Percentiles rank a stretch among this genome's conserved stretches.
Conservation (phyloP, 2,888 invertebrate genomes). For the Chrysodeixis includens region DNA sequence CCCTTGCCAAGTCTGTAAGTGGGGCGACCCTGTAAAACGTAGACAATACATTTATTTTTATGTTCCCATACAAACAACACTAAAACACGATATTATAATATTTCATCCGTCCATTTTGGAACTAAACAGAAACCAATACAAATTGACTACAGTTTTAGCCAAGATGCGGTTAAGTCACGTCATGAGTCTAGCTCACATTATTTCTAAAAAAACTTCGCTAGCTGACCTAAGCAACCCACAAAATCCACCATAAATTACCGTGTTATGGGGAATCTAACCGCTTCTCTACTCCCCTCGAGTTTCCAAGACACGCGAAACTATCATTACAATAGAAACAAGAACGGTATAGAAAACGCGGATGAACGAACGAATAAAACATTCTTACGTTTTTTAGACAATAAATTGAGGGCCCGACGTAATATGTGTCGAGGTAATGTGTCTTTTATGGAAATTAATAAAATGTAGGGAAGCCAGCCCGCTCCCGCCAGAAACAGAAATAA, state of each 20-base stretch:
- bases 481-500: slow-evolving; percentile 21
- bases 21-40: background rate
- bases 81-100: background rate
- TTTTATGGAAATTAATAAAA: slow-evolving; percentile 42
- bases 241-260: slow-evolving; percentile 29
- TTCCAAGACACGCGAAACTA: slow-evolving; percentile 34
- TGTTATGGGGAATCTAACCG: slow-evolving; percentile 17
- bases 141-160: background rate
- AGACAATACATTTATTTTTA: background rate
- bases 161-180: background rate
- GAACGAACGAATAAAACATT: slow-evolving; percentile 13
- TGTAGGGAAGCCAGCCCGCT: slow-evolving; percentile 9
- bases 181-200: background rate
- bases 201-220: background rate
- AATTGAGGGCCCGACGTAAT: slow-evolving; percentile 24
- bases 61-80: background rate
- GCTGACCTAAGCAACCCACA: background rate
- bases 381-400: slow-evolving; percentile 15
- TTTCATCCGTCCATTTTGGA: background rate
- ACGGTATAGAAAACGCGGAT: slow-evolving; percentile 11
- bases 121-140: background rate
- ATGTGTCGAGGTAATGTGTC: slow-evolving; percentile 29
- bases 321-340: slow-evolving; percentile 21
- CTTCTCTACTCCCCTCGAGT: slow-evolving; percentile 19
- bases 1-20: slow-evolving; percentile 4